A percentile compares a stretch with the other conserved stretches of the same genome.
Evolutionary conservation across 2,797 vertebrate genomes (phyloP).

Genomic region (Eulemur mongoz): DNA sequence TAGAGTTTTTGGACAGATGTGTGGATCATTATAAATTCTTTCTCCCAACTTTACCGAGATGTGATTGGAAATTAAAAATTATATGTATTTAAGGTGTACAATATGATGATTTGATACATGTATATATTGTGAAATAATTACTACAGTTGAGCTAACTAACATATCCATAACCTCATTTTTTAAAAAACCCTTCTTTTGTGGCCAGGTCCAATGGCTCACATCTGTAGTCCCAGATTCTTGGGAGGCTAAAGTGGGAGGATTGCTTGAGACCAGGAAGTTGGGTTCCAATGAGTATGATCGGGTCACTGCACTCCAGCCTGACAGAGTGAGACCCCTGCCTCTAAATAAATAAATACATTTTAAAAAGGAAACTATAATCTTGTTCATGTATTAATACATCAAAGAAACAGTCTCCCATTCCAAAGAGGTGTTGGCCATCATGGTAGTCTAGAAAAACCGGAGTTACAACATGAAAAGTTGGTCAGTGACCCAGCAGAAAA

Average conservation of each 20-base stretch:
- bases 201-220: accelerated
- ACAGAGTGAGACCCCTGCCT: neutral
- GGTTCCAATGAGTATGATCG: neutral
- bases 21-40: neutral
- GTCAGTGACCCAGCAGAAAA: neutral
- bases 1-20: neutral
- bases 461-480: neutral
- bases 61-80: neutral
- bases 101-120: neutral
- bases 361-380: neutral
- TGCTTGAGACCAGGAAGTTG: neutral
- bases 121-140: neutral
- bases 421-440: neutral
- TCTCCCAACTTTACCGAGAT: neutral
- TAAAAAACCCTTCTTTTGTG: neutral
- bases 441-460: neutral
- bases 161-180: neutral
- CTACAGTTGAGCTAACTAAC: neutral
- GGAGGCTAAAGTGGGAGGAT: neutral
- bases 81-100: neutral
- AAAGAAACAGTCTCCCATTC: neutral
- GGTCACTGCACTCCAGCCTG: neutral
- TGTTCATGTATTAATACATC: neutral
- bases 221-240: neutral
- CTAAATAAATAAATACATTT: neutral